phyloP scores from a whole-genome alignment of 2,888 invertebrate genomes.

The Tuta absoluta region DNA sequence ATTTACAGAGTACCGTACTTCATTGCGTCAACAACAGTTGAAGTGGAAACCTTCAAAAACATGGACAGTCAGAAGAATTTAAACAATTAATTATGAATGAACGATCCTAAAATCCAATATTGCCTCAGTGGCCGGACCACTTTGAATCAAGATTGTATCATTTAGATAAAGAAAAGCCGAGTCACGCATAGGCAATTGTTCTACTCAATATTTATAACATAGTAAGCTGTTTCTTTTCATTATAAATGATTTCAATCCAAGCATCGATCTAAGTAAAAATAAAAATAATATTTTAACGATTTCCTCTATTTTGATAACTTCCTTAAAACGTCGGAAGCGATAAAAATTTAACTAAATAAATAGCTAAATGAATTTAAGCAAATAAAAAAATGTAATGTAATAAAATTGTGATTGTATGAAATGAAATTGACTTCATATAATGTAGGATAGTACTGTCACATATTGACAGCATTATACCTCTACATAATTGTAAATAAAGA shows the following conservation, averaged over 20 bases:
- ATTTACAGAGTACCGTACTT: too few species aligned
- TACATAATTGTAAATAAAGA: too few species aligned
- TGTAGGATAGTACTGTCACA: too few species aligned
- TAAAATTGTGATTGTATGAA: neutral
- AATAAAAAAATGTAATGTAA: neutral
- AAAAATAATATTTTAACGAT: slow-evolving; percentile 11
- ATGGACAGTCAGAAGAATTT: neutral
- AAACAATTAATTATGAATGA: neutral
- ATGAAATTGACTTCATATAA: too few species aligned
- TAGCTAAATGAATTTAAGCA: neutral
- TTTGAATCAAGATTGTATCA: slow-evolving; percentile 13
- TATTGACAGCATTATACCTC: too few species aligned
- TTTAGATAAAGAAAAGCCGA: neutral
- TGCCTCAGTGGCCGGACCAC: neutral
- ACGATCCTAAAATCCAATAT: neutral
- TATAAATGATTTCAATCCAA: neutral
- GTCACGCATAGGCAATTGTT: neutral
- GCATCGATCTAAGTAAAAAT: neutral
- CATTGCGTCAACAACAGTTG: too few species aligned
- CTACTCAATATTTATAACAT: neutral
- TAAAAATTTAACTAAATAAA: neutral
- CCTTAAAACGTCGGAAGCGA: slow-evolving; percentile 13
- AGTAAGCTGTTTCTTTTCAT: slow-evolving; percentile 2
- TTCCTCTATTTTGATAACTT: slow-evolving; percentile 8
- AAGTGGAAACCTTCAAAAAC: too few species aligned